These are phyloP conservation scores for Lasius fuliginosus DNA, from an alignment of 2,888 invertebrate species.

Conservation along the genomic window DNA sequence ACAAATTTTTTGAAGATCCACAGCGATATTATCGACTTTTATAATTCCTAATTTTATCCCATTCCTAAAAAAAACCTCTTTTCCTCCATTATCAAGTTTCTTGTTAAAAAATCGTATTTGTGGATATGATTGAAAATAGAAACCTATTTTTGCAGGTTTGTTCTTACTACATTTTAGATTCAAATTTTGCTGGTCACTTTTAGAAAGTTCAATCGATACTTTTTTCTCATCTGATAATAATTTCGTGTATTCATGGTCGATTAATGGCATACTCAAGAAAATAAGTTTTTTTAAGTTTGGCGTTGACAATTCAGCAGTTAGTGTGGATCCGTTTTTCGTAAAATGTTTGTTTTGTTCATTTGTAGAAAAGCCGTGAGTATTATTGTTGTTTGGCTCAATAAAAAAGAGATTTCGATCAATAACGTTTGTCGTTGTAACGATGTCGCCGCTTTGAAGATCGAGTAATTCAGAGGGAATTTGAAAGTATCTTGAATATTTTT, in stretches of 20 bases:
- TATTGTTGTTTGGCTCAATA: not conserved
- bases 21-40: not conserved
- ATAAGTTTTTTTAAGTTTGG: no score
- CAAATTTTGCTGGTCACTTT: no score
- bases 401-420: conserved; percentile 1
- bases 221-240: no score
- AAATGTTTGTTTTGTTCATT: conserved; percentile 11
- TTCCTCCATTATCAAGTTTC: conserved; percentile 16
- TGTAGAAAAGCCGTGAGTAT: conserved; percentile 1
- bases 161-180: no score
- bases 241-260: no score
- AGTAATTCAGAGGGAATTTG: conserved; percentile 18
- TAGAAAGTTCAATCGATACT: no score
- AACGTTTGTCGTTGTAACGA: no score
- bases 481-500: conserved; percentile 9
- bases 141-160: no score
- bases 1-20: conserved; percentile 11
- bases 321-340: not conserved
- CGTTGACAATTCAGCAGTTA: conserved; percentile 17
- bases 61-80: conserved; percentile 14
- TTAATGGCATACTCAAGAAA: no score
- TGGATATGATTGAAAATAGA: not conserved
- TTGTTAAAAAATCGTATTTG: conserved; percentile 19
- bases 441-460: not conserved
- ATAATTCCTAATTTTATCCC: conserved; percentile 3